Percentiles rank a stretch among this genome's conserved stretches.
phyloP scores from a whole-genome alignment of 64 coral and sea anemone genomes.

The Platygyra sinensis region DNA sequence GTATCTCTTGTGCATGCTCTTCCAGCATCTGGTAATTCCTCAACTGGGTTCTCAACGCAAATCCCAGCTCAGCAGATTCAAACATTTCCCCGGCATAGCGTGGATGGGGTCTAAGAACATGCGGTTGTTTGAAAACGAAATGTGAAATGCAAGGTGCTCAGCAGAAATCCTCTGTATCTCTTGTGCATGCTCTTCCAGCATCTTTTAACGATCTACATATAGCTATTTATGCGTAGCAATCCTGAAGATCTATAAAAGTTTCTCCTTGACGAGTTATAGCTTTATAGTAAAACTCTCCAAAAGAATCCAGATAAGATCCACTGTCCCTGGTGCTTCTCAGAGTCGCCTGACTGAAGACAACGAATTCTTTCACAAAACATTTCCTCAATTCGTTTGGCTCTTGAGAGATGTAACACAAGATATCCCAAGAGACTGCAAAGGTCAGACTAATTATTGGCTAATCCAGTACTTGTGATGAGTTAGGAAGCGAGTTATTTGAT shows the following conservation, averaged over 20 bases:
- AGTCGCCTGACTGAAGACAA: not conserved
- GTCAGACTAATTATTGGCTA: conserved; percentile 53
- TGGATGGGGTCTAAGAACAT: too few relatives aligned
- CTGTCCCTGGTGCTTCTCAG: not conserved
- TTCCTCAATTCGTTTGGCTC: conserved; percentile 75
- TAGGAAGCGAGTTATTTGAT: not conserved
- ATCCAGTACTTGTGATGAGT: not conserved
- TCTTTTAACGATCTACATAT: too few relatives aligned
- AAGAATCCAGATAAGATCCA: conserved; percentile 62
- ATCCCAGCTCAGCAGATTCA: not conserved
- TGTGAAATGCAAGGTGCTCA: too few relatives aligned
- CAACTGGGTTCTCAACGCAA: conserved; percentile 18
- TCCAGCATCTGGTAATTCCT: not conserved
- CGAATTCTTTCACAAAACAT: conserved; percentile 54
- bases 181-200: too few relatives aligned
- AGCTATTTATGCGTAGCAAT: too few relatives aligned
- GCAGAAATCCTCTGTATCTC: too few relatives aligned
- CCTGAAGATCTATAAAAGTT: not conserved
- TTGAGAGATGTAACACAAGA: conserved; percentile 63
- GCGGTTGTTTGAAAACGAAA: too few relatives aligned
- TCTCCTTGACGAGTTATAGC: conserved; percentile 4
- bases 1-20: too few relatives aligned
- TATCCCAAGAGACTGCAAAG: conserved; percentile 49
- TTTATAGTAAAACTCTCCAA: conserved; percentile 73
- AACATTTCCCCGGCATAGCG: conserved; percentile 13